Base-by-base conservation (phyloP, 2,888 invertebrate genomes). In the Cyrtodaria siliqua region DNA sequence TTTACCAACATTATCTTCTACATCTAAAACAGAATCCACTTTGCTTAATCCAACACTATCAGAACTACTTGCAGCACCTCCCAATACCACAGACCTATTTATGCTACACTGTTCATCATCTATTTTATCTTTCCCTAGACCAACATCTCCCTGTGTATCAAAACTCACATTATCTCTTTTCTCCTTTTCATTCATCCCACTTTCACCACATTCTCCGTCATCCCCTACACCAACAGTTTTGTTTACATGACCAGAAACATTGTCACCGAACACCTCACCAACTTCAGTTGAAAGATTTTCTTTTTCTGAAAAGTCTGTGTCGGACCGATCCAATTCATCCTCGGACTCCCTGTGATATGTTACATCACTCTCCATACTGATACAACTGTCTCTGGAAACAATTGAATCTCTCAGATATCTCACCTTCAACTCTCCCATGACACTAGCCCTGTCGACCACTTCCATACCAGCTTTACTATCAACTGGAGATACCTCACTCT, bases 301-400 rank as follows among this genome's bases (percentile, higher is more conserved):
- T 8, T 33, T 33, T 33, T 33, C 33, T 8, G 33, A 12, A 33
- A 4, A 33, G 6, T 33, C 33, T 33, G 33, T 33, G 12, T 60
- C 60, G 14, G 49, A 44, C 18, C 47, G 60, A 60, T 60, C 49
- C 33, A 61, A 24, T 49, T 62, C 67, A 64, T 79, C 76, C 8
- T 77, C 79, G n/a, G 70, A 76, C n/a, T 76, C 79, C 26, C 72
- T 71, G 56, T 82, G 69, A 71, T 79, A 77, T 57, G 77, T 73
- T 12, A 71, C 73, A 59, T 79, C 79, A 74, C 74, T 71, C 38
- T 69, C 79, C 18, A 61, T 49, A 64, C 79, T 83, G 6, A 80
- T 69, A 49, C 59, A 64, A 38, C 63, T 70, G 14, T 29, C 66
- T 59, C 75, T 66, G 16, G 40, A 23, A 4, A 18, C 33, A 33